Evolutionary conservation across 2,888 invertebrate genomes (phyloP), one percentile per base, ranked within the genome.

Genomic region (Coleophora deauratella): DNA sequence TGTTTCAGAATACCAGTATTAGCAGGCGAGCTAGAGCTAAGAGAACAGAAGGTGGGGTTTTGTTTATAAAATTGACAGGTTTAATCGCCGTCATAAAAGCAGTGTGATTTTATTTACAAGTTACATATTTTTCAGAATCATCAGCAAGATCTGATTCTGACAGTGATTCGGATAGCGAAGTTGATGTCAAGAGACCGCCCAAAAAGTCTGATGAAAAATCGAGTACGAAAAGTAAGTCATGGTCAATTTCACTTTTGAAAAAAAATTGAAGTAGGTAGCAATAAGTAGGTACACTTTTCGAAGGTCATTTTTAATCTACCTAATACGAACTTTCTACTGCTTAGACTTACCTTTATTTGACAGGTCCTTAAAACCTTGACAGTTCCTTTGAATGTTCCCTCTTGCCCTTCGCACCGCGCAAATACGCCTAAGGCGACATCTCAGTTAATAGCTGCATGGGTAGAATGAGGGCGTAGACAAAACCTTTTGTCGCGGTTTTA

Each of bases 111-210:
- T 9, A 34, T 3, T 34, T 34, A 11, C 12, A 2, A 13, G 3
- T 9, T 12, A 9, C 21, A 11, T 14, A 27, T 21, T 45, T 56
- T 57, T 28, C 58, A 79, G 84, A 78, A 59, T 81, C 84, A 9
- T 80, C 81, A 6, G 72, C 79, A 1, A 67, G 74, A 9, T 82
- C 82, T 0, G 84, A 84, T 52, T 72, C 82, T 1, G 87, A 86
- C 46, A 88, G 84, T 45, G 85, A 84, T 52, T 85, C 86, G 11
- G 88, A 88, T 50, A 87, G 87, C 21, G 88, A 89, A 54, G 58
- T 72, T 44, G 70, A 81, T 51, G 70, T 75, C 15, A 85, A 86
- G 46, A 67, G 80, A 45, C 68, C 76, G 27, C 67, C 77, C 3
- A 82, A 82, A 42, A 82, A 82, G 48, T 52, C 60, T 0, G 76